Base-by-base conservation (phyloP, 1,140 invertebrate genomes). In the Meloidogyne hapla region DNA sequence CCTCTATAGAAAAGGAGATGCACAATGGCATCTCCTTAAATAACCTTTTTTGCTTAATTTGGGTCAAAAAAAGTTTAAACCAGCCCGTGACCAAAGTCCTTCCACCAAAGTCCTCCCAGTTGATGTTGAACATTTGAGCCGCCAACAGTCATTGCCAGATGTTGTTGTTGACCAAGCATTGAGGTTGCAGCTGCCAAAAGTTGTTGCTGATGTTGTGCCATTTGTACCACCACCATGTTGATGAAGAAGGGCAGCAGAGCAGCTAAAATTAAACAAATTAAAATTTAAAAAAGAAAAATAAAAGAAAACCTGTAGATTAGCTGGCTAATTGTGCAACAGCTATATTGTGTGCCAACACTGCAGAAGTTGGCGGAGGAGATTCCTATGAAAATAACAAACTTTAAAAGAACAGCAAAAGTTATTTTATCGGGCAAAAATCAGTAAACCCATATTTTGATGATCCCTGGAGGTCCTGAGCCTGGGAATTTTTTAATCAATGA, bases 331-430 rank as follows among this genome's bases (percentile, higher is more conserved):
- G 70, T 12, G 42, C 40, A 21, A 56, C 23, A 13, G 70, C 38
- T 63, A 73, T 63, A 38, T 48, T 28, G 40, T 61, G 45, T 48
- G 73, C 33, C 76, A 76, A 33, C n/a, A 73, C 70, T 56, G 81
- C 74, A 33, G 76, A 68, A 38, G 80, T 56, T 21, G 64, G 81
- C 18, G 74, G 80, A 45, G n/a, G n/a, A n/a, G n/a, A n/a, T n/a
- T n/a, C n/a, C n/a, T n/a, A n/a, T n/a, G n/a, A n/a, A n/a, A n/a
- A n/a, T n/a, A n/a, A n/a, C n/a, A n/a, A n/a, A n/a, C n/a, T n/a
- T n/a, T n/a, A n/a, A n/a, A n/a, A n/a, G n/a, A n/a, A n/a, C n/a
- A n/a, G n/a, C n/a, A n/a, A n/a, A n/a, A n/a, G n/a, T n/a, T n/a
- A n/a, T n/a, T n/a, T n/a, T n/a, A n/a, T n/a, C n/a, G n/a, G n/a